Evolutionary conservation across 2,113 vertebrate species (phyloP).

Genomic region (Natator depressus): DNA sequence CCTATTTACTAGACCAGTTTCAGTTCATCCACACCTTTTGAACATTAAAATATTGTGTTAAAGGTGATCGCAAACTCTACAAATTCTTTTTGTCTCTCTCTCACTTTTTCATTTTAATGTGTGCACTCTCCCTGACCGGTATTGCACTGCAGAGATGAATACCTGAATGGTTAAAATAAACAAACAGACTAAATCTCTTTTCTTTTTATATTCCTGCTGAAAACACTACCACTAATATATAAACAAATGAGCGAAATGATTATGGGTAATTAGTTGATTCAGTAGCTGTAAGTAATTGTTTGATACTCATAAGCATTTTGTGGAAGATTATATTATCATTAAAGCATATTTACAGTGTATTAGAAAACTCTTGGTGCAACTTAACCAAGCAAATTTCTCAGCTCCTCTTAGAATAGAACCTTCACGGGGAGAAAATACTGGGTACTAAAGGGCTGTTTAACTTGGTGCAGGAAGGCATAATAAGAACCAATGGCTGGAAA

Average conservation of each 20-base stretch:
- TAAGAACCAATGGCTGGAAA: background rate
- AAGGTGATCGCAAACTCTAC: background rate
- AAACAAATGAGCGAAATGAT: slow-evolving; percentile 59
- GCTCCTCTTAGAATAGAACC: background rate
- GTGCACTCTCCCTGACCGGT: background rate
- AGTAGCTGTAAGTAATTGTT: slow-evolving; percentile 61
- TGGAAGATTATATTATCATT: slow-evolving; percentile 51
- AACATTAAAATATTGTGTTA: background rate
- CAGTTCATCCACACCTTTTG: background rate
- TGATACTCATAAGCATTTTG: slow-evolving; percentile 32
- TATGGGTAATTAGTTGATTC: slow-evolving; percentile 58
- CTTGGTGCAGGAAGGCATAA: background rate
- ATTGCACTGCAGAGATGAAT: background rate
- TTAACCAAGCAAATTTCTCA: slow-evolving; percentile 37
- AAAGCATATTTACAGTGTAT: slow-evolving; percentile 42
- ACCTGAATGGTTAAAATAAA: slow-evolving; percentile 27
- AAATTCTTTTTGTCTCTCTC: background rate
- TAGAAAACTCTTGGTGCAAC: slow-evolving; percentile 37
- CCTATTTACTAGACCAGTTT: background rate
- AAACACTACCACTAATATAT: slow-evolving; percentile 6
- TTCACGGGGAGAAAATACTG: background rate
- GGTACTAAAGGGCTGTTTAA: background rate
- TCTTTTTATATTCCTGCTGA: slow-evolving; percentile 43
- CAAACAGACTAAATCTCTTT: background rate
- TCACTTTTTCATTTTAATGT: background rate